phyloP scores from a whole-genome alignment of 1,140 invertebrate genomes.

The Trypoxylus dichotomus region DNA sequence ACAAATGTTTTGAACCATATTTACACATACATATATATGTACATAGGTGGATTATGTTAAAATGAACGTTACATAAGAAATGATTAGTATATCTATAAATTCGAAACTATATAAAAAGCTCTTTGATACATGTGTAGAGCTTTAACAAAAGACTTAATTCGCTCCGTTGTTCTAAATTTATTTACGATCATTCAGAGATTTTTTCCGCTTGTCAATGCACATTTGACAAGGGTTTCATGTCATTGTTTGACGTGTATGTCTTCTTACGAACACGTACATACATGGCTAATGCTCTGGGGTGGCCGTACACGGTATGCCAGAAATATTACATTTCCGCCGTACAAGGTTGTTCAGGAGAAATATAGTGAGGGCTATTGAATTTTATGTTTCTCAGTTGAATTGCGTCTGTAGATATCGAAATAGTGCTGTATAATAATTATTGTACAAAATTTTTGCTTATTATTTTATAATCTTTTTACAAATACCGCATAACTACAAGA shows the following conservation, averaged over 20 bases:
- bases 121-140: neutral
- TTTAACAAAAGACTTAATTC: constrained; percentile 7
- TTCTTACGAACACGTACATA: neutral
- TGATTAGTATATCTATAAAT: no score
- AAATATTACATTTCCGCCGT: neutral
- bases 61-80: neutral
- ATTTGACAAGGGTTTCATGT: constrained; percentile 2
- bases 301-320: neutral
- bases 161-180: neutral
- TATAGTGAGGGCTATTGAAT: neutral
- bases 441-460: no score
- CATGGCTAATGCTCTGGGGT: neutral
- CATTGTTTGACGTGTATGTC: neutral
- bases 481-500: no score
- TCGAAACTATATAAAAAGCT: no score
- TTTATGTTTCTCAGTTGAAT: neutral
- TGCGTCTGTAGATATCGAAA: neutral
- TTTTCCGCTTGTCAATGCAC: neutral
- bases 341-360: neutral
- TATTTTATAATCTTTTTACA: no score
- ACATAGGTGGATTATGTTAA: no score
- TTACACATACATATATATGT: no score
- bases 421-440: neutral
- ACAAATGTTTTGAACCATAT: no score
- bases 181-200: neutral